These are phyloP conservation scores for Drosophila lini DNA, from an alignment of 1,140 invertebrate species.

Conservation along the genomic window DNA sequence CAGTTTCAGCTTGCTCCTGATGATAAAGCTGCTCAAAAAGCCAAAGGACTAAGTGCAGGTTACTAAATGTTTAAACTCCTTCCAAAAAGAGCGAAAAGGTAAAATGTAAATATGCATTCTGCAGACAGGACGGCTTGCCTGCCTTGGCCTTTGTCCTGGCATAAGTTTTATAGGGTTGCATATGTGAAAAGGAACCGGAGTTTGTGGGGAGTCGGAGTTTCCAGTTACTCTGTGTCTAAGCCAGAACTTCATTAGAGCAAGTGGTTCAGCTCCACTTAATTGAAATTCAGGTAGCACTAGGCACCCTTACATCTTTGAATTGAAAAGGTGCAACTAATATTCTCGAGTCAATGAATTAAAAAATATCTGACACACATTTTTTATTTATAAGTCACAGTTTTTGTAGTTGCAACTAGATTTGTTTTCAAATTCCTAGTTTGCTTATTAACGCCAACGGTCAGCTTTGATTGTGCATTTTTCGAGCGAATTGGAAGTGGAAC, in stretches of 20 bases:
- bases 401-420: slow-evolving; percentile 4
- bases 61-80: slow-evolving; percentile 43
- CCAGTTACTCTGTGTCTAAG: slow-evolving; percentile 18
- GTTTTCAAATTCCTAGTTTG: slow-evolving; percentile 56
- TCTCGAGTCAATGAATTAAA: background rate
- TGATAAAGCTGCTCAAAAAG: slow-evolving; percentile 8
- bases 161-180: slow-evolving; percentile 26
- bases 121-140: slow-evolving; percentile 10
- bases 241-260: slow-evolving; percentile 72
- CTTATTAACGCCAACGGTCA: slow-evolving; percentile 73
- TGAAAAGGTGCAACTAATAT: background rate
- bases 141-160: slow-evolving; percentile 16
- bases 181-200: slow-evolving; percentile 21
- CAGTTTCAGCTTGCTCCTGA: background rate
- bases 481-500: slow-evolving; percentile 45
- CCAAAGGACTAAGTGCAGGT: slow-evolving; percentile 57
- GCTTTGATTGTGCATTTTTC: slow-evolving; percentile 78
- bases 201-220: slow-evolving; percentile 17
- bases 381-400: background rate
- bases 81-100: slow-evolving; percentile 14
- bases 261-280: slow-evolving; percentile 60
- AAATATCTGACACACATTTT: background rate
- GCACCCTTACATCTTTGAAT: background rate
- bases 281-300: slow-evolving; percentile 63
- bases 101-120: slow-evolving; percentile 47